A percentile compares a stretch with the other conserved stretches of the same genome.
phyloP scores from a whole-genome alignment of 2,113 vertebrate genomes.

The Typhlomys cinereus region DNA sequence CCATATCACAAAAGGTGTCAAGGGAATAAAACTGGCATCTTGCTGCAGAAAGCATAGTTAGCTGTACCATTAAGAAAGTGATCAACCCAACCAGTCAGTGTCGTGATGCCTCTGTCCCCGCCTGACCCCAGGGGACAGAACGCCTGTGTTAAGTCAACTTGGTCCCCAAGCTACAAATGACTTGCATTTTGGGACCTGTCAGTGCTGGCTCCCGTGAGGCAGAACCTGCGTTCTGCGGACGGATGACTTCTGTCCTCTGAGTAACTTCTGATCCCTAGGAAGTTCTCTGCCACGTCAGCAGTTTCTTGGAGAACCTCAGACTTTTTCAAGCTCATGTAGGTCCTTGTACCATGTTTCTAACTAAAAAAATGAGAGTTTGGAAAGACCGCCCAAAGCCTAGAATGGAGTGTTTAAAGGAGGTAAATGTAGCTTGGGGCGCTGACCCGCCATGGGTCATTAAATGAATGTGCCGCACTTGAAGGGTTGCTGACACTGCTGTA shows the following conservation, averaged over 20 bases:
- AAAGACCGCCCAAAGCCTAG: neutral
- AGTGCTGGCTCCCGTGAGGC: neutral
- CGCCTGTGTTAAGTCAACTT: neutral
- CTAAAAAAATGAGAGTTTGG: neutral
- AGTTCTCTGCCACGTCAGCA: neutral
- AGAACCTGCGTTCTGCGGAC: too few relatives aligned
- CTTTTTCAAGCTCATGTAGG: neutral
- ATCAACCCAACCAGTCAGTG: neutral
- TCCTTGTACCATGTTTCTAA: neutral
- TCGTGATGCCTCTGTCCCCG: neutral
- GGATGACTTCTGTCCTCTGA: neutral
- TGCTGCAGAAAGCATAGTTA: too few relatives aligned
- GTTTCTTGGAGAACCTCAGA: neutral
- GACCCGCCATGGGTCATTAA: neutral
- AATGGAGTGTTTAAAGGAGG: neutral
- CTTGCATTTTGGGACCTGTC: neutral
- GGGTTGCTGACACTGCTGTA: neutral
- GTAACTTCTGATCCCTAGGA: neutral
- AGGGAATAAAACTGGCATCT: neutral
- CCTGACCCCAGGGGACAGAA: neutral
- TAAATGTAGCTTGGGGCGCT: neutral
- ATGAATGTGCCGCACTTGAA: too few relatives aligned
- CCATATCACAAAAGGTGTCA: neutral
- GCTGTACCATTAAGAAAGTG: neutral
- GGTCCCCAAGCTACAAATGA: neutral